phyloP scores from a whole-genome alignment of 2,113 vertebrate genomes.

The Panthera uncia region DNA sequence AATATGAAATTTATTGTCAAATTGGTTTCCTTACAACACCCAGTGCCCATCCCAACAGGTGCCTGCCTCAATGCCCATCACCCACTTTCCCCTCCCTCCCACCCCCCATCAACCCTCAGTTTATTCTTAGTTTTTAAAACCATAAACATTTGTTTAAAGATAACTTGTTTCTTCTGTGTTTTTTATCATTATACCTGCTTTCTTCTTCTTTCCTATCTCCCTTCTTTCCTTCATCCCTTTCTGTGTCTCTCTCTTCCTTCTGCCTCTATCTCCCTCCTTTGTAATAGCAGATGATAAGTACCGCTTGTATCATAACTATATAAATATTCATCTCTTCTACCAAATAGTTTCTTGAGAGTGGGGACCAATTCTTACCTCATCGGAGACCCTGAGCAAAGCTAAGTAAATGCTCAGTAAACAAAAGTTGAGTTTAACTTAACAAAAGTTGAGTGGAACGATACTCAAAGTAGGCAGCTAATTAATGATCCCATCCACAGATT shows the following conservation, averaged over 20 bases:
- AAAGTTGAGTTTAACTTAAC: not conserved
- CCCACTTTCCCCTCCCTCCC: too few species aligned
- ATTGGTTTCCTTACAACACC: too few species aligned
- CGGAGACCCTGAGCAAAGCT: not conserved
- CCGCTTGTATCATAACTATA: not conserved
- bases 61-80: too few species aligned
- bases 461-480: not conserved
- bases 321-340: not conserved
- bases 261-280: not conserved
- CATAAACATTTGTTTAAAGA: not conserved
- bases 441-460: not conserved
- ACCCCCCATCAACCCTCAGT: too few species aligned
- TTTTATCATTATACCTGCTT: not conserved
- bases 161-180: not conserved
- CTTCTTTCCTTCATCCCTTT: not conserved
- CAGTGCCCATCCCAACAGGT: too few species aligned
- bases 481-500: not conserved
- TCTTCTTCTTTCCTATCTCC: not conserved
- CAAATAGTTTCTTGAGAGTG: not conserved
- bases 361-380: not conserved
- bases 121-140: too few species aligned
- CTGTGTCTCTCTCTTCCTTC: not conserved
- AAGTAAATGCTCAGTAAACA: not conserved
- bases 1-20: too few species aligned
- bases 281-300: not conserved